Evolutionary conservation across 2,113 vertebrate genomes (phyloP).

Genomic region (Muntiacus muntjak): DNA sequence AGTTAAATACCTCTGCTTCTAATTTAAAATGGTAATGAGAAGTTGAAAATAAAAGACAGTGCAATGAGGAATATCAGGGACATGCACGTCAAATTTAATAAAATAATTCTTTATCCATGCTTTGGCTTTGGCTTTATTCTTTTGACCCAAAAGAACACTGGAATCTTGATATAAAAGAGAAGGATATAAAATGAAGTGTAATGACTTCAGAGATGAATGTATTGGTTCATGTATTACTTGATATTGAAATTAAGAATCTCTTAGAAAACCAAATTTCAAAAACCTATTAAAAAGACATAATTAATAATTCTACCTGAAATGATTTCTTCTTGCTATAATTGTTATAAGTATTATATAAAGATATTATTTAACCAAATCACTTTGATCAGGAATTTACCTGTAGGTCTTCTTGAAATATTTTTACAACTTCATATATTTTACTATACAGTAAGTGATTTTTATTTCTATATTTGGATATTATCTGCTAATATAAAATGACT

Average conservation of each 20-base stretch:
- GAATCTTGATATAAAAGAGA: constrained; percentile 18
- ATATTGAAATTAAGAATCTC: constrained; percentile 13
- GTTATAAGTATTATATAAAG: not conserved
- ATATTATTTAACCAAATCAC: not conserved
- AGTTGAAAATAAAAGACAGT: constrained; percentile 52
- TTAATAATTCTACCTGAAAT: not conserved
- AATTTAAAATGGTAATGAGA: constrained; percentile 71
- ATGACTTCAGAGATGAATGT: constrained; percentile 8
- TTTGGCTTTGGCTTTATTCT: constrained; percentile 36
- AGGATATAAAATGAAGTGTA: not conserved
- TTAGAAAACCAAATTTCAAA: constrained; percentile 3
- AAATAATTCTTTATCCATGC: constrained; percentile 39
- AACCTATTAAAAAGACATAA: not conserved
- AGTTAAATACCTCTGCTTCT: constrained; percentile 54
- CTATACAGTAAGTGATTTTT: not conserved
- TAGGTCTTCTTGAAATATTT: not conserved
- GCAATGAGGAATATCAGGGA: constrained; percentile 47
- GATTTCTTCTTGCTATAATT: not conserved
- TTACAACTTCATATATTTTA: not conserved
- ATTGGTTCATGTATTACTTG: not conserved
- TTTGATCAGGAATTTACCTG: constrained; percentile 8
- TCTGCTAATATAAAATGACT: constrained; percentile 13
- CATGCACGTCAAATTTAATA: constrained; percentile 21
- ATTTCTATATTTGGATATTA: not conserved
- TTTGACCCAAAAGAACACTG: constrained; percentile 4